Evolutionary conservation across 2,113 vertebrate species (phyloP), one percentile per base, ranked within the genome.

Genomic region (Athene noctua): DNA sequence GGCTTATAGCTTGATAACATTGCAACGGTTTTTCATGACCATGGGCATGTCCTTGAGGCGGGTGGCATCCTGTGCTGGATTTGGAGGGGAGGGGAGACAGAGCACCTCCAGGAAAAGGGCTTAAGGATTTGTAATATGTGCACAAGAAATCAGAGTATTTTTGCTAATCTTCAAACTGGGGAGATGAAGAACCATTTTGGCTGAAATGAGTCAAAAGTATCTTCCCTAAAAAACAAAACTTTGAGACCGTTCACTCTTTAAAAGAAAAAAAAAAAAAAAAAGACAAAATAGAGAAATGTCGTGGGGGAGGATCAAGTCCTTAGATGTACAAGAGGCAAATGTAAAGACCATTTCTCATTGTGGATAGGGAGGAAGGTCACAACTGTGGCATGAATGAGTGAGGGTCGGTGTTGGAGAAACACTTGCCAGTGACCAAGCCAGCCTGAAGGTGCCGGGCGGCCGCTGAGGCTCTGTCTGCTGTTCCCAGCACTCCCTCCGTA

Each of bases 401-500:
- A 70, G 57, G 57, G 20, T 25, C 9, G 13, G 25, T 12, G 0
- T 4, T 59, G 57, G 57, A 59, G 20, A 40, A 44, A 51, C 5
- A 12, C 11, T 26, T 1, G 0, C 29, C 29, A 3, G 23, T n/a
- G 62, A 21, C 13, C 0, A 1, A 55, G n/a, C 14, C 87, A 52
- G 22, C 46, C 40, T 0, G 3, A n/a, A 46, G 52, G 11, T 26
- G 32, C 40, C 0, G 1, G n/a, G 40, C 1, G 21, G 42, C 32
- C 1, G 4, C 44, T 51, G 80, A 29, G 46, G 67, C 38, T 46
- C 38, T 46, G 26, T 59, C 34, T 47, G 27, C 70, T 55, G 44
- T 46, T 46, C 44, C 44, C 44, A 67, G 40, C 38, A 17, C 3
- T 34, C 23, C 52, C 46, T 73, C 2, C 0, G 11, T 13, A 59